phyloP scores from a whole-genome alignment of 1,140 invertebrate genomes.

The Drosophila pallidifrons region DNA sequence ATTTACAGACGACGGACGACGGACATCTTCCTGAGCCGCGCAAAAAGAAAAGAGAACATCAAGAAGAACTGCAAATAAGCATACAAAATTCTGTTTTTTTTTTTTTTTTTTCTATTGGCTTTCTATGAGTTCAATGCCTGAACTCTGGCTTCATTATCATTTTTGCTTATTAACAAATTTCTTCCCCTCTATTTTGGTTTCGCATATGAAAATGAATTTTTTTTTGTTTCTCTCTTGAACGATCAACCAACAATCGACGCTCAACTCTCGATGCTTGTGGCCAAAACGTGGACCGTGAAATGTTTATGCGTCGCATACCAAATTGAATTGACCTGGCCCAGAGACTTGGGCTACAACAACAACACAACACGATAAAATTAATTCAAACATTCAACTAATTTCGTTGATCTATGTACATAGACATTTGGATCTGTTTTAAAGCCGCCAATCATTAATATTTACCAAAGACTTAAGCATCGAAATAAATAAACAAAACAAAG shows the following conservation, averaged over 20 bases:
- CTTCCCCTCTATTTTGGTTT: slow-evolving; percentile 37
- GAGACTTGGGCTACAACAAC: not conserved
- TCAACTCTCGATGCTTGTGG: not conserved
- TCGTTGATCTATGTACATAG: too few relatives aligned
- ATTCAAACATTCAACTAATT: not conserved
- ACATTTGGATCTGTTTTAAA: not conserved
- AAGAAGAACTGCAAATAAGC: not conserved
- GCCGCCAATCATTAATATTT: slow-evolving; percentile 3
- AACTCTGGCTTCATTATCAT: slow-evolving; percentile 54
- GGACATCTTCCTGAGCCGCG: slow-evolving; percentile 18
- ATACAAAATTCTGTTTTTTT: slow-evolving; percentile 6
- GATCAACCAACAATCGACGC: slow-evolving; percentile 12
- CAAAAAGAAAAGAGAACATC: not conserved
- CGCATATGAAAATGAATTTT: slow-evolving; percentile 49
- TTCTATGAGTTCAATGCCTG: slow-evolving; percentile 44
- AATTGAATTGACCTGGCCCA: slow-evolving; percentile 12
- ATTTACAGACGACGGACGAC: slow-evolving; percentile 23
- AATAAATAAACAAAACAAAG: not conserved
- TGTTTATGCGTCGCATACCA: slow-evolving; percentile 15
- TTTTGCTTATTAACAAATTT: slow-evolving; percentile 40
- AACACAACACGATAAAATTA: too few relatives aligned
- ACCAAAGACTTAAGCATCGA: not conserved
- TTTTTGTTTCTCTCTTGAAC: not conserved
- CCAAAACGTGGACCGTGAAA: slow-evolving; percentile 30
- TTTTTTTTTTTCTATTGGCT: slow-evolving; percentile 37